Conservation (phyloP, 1,140 invertebrate genomes). For the Formica selysi region DNA sequence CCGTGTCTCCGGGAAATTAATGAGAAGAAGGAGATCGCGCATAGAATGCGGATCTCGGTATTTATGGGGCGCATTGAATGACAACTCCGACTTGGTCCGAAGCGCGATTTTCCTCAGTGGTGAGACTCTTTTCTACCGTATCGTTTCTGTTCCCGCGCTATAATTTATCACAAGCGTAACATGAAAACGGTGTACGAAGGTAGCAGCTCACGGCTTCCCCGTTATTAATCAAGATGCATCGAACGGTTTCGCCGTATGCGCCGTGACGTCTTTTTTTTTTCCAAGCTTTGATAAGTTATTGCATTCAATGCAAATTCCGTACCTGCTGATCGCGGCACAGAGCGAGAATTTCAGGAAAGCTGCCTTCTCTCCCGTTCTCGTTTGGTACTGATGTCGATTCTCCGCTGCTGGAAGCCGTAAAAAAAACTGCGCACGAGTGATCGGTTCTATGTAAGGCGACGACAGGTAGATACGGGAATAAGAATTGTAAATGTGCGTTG, state of each 20-base stretch:
- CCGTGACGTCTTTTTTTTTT: conserved; percentile 56
- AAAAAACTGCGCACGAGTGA: conserved; percentile 12
- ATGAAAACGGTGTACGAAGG: conserved; percentile 71
- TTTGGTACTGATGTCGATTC: conserved; percentile 43
- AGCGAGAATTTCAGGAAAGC: conserved; percentile 58
- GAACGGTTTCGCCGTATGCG: conserved; percentile 53
- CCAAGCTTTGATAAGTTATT: conserved; percentile 78
- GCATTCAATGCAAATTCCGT: conserved; percentile 80
- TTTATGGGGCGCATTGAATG: conserved; percentile 27
- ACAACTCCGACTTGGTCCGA: conserved; percentile 12
- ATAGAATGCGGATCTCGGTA: background rate
- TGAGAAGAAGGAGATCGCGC: conserved; percentile 8
- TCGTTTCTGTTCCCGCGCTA: conserved; percentile 55
- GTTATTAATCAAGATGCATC: conserved; percentile 82
- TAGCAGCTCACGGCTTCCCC: conserved; percentile 73
- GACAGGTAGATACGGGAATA: conserved; percentile 54
- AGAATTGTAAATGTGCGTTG: conserved; percentile 46
- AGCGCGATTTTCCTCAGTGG: conserved; percentile 21
- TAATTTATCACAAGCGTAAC: conserved; percentile 74
- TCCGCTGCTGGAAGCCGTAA: conserved; percentile 14
- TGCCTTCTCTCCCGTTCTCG: conserved; percentile 34
- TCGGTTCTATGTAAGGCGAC: conserved; percentile 30
- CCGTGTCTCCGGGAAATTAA: background rate
- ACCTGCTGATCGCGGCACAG: conserved; percentile 60
- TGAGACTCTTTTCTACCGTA: background rate